Percentiles rank a stretch among this genome's conserved stretches.
phyloP scores from a whole-genome alignment of 1,140 invertebrate genomes.

The Plectrocnemia conspersa region DNA sequence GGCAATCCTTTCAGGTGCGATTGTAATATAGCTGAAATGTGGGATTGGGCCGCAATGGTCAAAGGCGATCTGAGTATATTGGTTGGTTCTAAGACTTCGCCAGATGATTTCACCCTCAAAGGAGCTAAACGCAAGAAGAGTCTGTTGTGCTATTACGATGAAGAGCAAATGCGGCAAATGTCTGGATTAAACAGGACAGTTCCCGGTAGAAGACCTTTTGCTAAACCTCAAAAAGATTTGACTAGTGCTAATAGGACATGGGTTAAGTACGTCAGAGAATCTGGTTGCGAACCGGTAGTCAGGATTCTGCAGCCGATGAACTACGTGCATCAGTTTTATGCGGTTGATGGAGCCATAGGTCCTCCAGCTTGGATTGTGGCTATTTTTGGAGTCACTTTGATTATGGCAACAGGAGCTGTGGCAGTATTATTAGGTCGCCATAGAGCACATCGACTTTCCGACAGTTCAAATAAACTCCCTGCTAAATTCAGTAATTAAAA shows the following conservation, averaged over 20 bases:
- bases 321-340: slow-evolving; percentile 32
- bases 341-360: slow-evolving; percentile 1
- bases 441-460: slow-evolving; percentile 14
- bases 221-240: slow-evolving; percentile 53
- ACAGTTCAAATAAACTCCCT: background rate
- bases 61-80: slow-evolving; percentile 62
- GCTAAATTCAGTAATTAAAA: background rate
- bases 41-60: slow-evolving; percentile 64
- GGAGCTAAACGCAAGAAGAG: slow-evolving; percentile 60
- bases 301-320: slow-evolving; percentile 47
- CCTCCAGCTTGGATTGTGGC: slow-evolving; percentile 23
- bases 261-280: slow-evolving; percentile 67
- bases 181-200: slow-evolving; percentile 50
- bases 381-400: slow-evolving; percentile 18
- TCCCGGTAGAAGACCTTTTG: slow-evolving; percentile 52
- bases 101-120: slow-evolving; percentile 54
- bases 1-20: slow-evolving; percentile 68
- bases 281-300: slow-evolving; percentile 56
- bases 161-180: slow-evolving; percentile 51
- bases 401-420: slow-evolving; percentile 13
- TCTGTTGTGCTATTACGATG: slow-evolving; percentile 62
- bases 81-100: slow-evolving; percentile 59
- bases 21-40: slow-evolving; percentile 65
- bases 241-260: slow-evolving; percentile 60
- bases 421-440: slow-evolving; percentile 10